Evolutionary conservation across 2,888 invertebrate species (phyloP), one percentile per base, ranked within the genome.

Genomic region (Molorchus minor): DNA sequence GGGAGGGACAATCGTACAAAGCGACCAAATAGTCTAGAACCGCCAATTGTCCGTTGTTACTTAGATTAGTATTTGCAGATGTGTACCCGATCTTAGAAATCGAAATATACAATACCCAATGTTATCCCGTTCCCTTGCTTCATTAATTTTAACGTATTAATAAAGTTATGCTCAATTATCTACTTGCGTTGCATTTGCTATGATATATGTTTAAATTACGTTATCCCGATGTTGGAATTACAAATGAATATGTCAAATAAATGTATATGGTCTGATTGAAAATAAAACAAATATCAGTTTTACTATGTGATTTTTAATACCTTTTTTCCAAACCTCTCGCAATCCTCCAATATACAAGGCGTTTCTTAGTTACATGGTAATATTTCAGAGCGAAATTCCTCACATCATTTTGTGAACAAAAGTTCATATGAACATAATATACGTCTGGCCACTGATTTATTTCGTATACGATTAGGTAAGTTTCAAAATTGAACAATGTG

Each of bases 231-330:
- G 75, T 74, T 76, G 72, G 72, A 75, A 76, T 74, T 76, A 75
- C 77, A 76, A 75, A 73, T 75, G 73, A 77, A 76, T 72, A 72
- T 74, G 73, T 73, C 69, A 68, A 71, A 72, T 72, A 77, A 76
- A 75, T 78, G 78, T 78, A 75, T 74, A 76, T 73, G 72, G 76
- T 76, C 74, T 77, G 77, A 70, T 77, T 77, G 77, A 72, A 74
- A 76, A 76, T 75, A 77, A 76, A 77, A 74, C 77, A 77, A 70
- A 72, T 74, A 75, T 77, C 74, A 77, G 76, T 77, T 77, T 75
- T 75, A 65, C 56, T 58, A 52, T 52, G 51, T 60, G 49, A 59
- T 51, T 61, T 67, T 64, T 62, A 62, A n/a, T n/a, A n/a, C n/a
- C n/a, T n/a, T 64, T 69, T 53, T 12, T 41, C 19, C 21, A 56